Conservation (phyloP, 2,797 vertebrate species). For the Acrocephalus scirpaceus region DNA sequence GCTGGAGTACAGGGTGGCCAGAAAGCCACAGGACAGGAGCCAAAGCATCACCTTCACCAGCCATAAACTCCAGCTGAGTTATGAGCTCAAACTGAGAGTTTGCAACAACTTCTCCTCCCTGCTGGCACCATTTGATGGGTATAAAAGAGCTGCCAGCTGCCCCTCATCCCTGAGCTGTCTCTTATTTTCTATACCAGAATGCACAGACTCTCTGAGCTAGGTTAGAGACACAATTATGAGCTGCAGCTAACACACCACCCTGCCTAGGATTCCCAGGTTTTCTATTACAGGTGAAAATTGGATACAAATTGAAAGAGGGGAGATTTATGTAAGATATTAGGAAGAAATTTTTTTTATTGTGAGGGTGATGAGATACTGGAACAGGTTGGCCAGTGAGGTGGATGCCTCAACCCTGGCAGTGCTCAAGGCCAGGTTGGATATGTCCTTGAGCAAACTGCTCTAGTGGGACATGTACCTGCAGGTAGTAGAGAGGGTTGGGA, state of each 20-base stretch:
- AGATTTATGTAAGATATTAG: neutral
- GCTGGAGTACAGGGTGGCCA: neutral
- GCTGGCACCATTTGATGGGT: neutral
- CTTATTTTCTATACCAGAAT: neutral
- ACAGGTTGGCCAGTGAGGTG: neutral
- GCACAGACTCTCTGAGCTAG: neutral
- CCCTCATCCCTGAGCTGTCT: neutral
- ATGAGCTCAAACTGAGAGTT: neutral
- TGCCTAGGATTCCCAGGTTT: neutral
- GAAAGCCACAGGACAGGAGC: neutral
- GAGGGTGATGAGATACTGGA: neutral
- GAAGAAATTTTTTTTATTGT: neutral
- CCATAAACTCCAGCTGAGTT: neutral
- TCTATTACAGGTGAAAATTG: neutral
- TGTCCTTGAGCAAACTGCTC: neutral
- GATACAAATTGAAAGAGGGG: neutral
- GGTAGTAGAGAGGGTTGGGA: neutral
- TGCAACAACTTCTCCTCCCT: neutral
- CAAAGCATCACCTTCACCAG: neutral
- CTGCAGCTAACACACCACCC: neutral
- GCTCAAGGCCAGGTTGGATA: neutral
- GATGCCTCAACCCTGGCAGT: neutral
- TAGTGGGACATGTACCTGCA: neutral
- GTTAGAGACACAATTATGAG: neutral
- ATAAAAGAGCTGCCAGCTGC: neutral